Evolutionary conservation across 2,888 invertebrate species (phyloP).

Genomic region (Coremacera marginata): DNA sequence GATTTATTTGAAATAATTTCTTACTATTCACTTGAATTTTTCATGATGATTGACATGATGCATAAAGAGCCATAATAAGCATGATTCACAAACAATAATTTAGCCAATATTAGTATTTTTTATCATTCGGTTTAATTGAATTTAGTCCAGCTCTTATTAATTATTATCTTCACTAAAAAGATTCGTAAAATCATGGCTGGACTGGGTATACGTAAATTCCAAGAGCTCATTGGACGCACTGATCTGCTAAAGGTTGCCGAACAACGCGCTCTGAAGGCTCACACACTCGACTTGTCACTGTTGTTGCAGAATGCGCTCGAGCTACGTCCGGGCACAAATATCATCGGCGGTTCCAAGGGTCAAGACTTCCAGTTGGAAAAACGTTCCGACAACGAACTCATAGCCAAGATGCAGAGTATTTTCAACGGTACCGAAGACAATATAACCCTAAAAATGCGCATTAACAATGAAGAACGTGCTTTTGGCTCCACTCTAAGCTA

Average conservation of each 20-base stretch:
- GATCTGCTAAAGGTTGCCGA: conserved; percentile 86
- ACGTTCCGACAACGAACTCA: conserved; percentile 84
- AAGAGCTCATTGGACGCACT: conserved; percentile 92
- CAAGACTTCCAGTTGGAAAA: conserved; percentile 90
- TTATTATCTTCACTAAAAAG: conserved; percentile 66
- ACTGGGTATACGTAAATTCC: conserved; percentile 88
- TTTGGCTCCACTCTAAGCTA: conserved; percentile 96
- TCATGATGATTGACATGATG: too few relatives aligned
- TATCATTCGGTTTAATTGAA: too few relatives aligned
- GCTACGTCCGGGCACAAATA: conserved; percentile 90
- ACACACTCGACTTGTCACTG: conserved; percentile 84
- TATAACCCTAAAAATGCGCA: conserved; percentile 81
- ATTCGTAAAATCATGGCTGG: conserved; percentile 91
- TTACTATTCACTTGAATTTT: too few relatives aligned
- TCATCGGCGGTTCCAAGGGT: conserved; percentile 86
- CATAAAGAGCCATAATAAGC: too few relatives aligned
- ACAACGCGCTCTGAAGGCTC: conserved; percentile 83
- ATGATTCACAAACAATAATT: too few relatives aligned
- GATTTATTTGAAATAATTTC: too few relatives aligned
- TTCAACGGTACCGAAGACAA: conserved; percentile 79
- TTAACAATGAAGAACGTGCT: conserved; percentile 92
- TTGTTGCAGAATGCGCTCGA: conserved; percentile 91
- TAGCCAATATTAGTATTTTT: too few relatives aligned
- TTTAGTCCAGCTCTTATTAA: neutral
- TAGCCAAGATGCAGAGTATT: conserved; percentile 81